phyloP scores from a whole-genome alignment of 1,140 invertebrate genomes.

The Epicauta chinensis region DNA sequence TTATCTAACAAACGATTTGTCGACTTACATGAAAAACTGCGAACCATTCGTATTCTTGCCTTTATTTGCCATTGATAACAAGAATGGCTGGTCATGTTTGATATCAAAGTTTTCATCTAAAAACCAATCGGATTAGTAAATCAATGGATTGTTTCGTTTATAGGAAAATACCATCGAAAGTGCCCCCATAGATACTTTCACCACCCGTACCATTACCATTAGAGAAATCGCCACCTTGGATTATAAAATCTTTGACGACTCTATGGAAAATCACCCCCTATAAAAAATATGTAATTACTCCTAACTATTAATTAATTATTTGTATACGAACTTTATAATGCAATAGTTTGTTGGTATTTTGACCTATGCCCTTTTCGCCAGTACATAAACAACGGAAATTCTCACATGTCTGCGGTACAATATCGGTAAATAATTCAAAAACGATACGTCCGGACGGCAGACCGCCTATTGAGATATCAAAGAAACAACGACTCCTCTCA shows the following conservation, averaged over 20 bases:
- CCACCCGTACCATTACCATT: constrained; percentile 88
- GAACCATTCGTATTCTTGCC: constrained; percentile 96
- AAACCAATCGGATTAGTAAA: constrained; percentile 37
- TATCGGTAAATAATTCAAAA: constrained; percentile 89
- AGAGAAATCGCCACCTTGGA: constrained; percentile 81
- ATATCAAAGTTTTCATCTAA: constrained; percentile 87
- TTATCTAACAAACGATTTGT: not conserved
- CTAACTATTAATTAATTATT: not conserved
- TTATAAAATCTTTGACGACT: constrained; percentile 91
- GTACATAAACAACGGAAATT: constrained; percentile 91
- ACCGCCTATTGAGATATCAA: constrained; percentile 89
- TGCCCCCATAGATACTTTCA: constrained; percentile 85
- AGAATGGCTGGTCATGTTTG: constrained; percentile 79
- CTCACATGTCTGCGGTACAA: constrained; percentile 88
- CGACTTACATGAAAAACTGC: constrained; percentile 93
- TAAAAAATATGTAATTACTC: constrained; percentile 41
- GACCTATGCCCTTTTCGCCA: constrained; percentile 76
- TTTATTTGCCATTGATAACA: constrained; percentile 95
- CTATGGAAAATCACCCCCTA: constrained; percentile 82
- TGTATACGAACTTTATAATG: constrained; percentile 56
- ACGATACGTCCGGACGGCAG: constrained; percentile 82
- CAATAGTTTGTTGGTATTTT: constrained; percentile 62
- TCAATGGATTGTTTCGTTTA: not conserved
- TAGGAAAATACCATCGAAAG: constrained; percentile 82
- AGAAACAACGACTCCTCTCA: constrained; percentile 68